These are phyloP conservation scores for Exephanes ischioxanthus DNA, from an alignment of 2,888 invertebrate genomes.

Conservation along the genomic window DNA sequence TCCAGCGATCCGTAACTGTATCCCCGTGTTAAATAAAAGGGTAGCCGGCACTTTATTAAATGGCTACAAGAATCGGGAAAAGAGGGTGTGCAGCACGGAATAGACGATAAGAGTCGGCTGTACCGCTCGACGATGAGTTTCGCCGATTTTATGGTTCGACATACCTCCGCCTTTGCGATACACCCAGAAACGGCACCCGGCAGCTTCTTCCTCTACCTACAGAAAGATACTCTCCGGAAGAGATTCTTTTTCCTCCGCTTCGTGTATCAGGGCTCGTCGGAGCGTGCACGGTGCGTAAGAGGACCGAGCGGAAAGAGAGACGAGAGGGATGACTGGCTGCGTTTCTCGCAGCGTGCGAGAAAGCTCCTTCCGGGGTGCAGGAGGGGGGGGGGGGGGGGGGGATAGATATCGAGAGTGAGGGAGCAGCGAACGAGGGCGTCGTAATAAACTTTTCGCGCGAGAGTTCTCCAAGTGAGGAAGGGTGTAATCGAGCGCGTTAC, in stretches of 20 bases:
- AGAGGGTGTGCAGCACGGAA: not conserved
- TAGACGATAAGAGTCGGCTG: constrained; percentile 1
- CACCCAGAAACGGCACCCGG: not conserved
- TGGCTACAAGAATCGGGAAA: not conserved
- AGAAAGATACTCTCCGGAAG: constrained; percentile 22
- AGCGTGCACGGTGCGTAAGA: constrained; percentile 53
- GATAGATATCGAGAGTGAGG: constrained; percentile 61
- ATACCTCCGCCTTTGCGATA: not conserved
- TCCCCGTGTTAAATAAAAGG: not conserved
- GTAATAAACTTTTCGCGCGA: constrained; percentile 78
- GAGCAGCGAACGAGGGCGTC: constrained; percentile 69
- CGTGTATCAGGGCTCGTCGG: constrained; percentile 65
- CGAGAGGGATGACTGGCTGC: constrained; percentile 41
- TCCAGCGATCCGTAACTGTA: not conserved
- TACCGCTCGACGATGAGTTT: constrained; percentile 18
- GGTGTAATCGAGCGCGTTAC: constrained; percentile 77
- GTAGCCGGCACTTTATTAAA: constrained; percentile 13
- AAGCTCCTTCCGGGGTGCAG: constrained; percentile 41
- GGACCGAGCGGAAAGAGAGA: constrained; percentile 39
- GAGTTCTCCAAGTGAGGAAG: constrained; percentile 78
- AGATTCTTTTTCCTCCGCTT: constrained; percentile 62
- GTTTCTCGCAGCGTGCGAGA: constrained; percentile 24
- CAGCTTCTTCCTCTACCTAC: not conserved
- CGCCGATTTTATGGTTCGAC: constrained; percentile 9
- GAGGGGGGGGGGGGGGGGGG: constrained; percentile 35